Base-by-base conservation (phyloP, 1,140 invertebrate genomes). In the Laupala kohalensis region DNA sequence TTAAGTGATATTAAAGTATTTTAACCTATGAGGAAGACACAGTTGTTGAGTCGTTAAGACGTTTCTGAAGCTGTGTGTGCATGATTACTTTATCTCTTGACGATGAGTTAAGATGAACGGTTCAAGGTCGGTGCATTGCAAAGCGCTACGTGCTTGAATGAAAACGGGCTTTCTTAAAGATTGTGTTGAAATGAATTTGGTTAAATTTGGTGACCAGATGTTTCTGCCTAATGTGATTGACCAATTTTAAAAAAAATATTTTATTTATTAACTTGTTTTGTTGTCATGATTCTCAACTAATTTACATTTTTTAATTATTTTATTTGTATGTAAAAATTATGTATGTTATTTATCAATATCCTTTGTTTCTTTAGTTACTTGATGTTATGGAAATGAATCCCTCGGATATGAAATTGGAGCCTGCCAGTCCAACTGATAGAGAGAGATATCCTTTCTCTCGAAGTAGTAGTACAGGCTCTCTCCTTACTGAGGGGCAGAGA, bases 401-500 rank as follows among this genome's bases (percentile, higher is more conserved):
- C 53, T 77, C 77, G 15, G 84, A 83, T 72, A 84, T 86, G 78
- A 89, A 89, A 77, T 71, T 85, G 69, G 87, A 89, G 76, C 86
- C 86, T 65, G 83, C 86, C 5, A 90, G 88, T 80, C 88, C 89
- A 62, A 86, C 85, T 13, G 86, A 88, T 64, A 82, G 82, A 64
- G 84, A 84, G 72, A 78, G 79, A 69, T 82, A 83, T 75, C 86
- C 87, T 67, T 94, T 92, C 81, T 90, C 91, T 70, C 84, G 92
- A 53, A 92, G 91, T 78, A 92, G 89, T 75, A 93, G 92, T 78
- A 91, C 89, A 75, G 91, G 91, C 28, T 94, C 92, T 69, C 86
- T 92, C 63, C 88, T 92, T 77, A 92, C 91, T 5, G 87, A 91
- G 25, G n/a, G n/a, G n/a, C n/a, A n/a, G n/a, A n/a, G n/a, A n/a